A percentile compares a stretch with the other conserved stretches of the same genome.
These are phyloP conservation scores for Amblyraja radiata DNA, from an alignment of 2,797 vertebrate species.

Conservation along the genomic window DNA sequence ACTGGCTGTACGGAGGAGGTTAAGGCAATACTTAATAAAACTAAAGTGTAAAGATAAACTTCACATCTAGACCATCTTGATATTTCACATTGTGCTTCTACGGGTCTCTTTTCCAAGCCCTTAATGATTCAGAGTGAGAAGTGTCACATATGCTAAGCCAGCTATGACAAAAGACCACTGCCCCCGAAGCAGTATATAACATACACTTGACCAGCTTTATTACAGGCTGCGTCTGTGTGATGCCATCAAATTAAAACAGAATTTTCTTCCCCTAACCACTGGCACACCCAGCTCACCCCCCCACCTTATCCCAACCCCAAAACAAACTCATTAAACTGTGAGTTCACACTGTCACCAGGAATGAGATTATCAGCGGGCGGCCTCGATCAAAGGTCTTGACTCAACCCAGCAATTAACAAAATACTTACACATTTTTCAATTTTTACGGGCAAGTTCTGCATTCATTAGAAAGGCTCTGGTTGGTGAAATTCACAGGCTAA, in stretches of 20 bases:
- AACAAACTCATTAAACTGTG: not conserved
- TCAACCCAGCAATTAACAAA: conserved; percentile 42
- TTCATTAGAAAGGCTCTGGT: conserved; percentile 42
- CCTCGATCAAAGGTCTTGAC: conserved; percentile 48
- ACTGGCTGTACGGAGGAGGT: conserved; percentile 24
- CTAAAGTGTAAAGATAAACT: not conserved
- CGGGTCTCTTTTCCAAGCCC: conserved; percentile 45
- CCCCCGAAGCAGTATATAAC: conserved; percentile 51
- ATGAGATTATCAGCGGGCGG: not conserved
- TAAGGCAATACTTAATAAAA: conserved; percentile 32
- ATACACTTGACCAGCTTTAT: not conserved
- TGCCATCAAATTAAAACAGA: conserved; percentile 44
- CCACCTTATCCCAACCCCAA: not conserved
- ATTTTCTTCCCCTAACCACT: conserved; percentile 44
- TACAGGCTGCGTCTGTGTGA: conserved; percentile 32
- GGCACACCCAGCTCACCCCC: conserved; percentile 44
- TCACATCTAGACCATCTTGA: not conserved
- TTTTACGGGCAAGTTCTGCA: conserved; percentile 48
- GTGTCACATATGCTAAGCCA: conserved; percentile 42
- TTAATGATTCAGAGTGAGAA: conserved; percentile 51
- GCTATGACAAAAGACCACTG: conserved; percentile 37
- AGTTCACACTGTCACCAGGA: not conserved
- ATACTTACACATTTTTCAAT: conserved; percentile 42
- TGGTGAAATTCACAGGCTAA: conserved; percentile 13
- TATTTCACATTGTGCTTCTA: conserved; percentile 37